Evolutionary conservation across 2,888 invertebrate species (phyloP).

Genomic region (Standfussiana lucernea): DNA sequence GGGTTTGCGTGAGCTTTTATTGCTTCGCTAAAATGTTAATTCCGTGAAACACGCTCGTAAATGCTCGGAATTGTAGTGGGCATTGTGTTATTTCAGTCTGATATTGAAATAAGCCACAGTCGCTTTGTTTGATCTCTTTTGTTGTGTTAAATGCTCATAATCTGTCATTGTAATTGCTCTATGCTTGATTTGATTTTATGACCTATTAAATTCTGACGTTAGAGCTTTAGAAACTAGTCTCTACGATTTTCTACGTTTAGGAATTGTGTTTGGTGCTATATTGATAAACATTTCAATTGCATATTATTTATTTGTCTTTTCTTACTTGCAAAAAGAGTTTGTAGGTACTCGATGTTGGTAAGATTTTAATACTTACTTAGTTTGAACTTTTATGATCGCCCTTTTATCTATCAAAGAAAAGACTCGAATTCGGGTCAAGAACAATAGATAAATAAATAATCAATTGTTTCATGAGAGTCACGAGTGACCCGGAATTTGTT

Average conservation of each 20-base stretch:
- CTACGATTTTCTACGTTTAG: constrained; percentile 36
- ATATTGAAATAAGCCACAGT: constrained; percentile 78
- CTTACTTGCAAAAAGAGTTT: neutral
- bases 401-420: constrained; percentile 3
- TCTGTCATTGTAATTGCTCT: constrained; percentile 65
- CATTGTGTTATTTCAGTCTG: constrained; percentile 79
- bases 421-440: constrained; percentile 6
- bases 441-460: constrained; percentile 3
- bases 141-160: constrained; percentile 69
- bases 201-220: constrained; percentile 44
- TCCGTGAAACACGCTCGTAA: constrained; percentile 84
- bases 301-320: constrained; percentile 1
- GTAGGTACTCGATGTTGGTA: neutral
- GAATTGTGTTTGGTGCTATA: constrained; percentile 30
- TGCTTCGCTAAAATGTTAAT: constrained; percentile 84
- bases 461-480: neutral
- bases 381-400: neutral
- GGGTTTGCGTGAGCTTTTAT: constrained; percentile 83
- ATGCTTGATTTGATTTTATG: constrained; percentile 58
- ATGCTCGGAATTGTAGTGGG: constrained; percentile 78
- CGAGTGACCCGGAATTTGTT: neutral
- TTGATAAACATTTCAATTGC: constrained; percentile 37
- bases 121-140: constrained; percentile 77
- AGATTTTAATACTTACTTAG: neutral
- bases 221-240: constrained; percentile 33